Conservation (phyloP, 2,113 vertebrate genomes). For the pig (Sus scrofa) region T2T-Sscrofa CM000822.6:44039001-44039500, state of each 20-base stretch:
- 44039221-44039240: not conserved
- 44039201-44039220: not conserved
- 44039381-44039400: not conserved
- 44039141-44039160: not conserved
- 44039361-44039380: not conserved
- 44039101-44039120: not conserved
- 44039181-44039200: not conserved
- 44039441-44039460: not conserved
- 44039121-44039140: not conserved
- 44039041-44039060: too few relatives aligned
- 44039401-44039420: not conserved
- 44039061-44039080: too few relatives aligned
- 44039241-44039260: not conserved
- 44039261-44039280: not conserved
- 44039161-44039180: not conserved
- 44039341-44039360: not conserved
- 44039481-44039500: not conserved
- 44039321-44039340: not conserved
- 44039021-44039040: too few relatives aligned
- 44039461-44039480: not conserved
- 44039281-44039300: constrained; percentile 9
- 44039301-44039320: not conserved
- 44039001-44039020: too few relatives aligned
- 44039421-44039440: not conserved
- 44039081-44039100: too few relatives aligned